Percentiles rank a stretch among this genome's conserved stretches.
phyloP scores from a whole-genome alignment of 1,140 invertebrate species.

The Caerostris extrusa region DNA sequence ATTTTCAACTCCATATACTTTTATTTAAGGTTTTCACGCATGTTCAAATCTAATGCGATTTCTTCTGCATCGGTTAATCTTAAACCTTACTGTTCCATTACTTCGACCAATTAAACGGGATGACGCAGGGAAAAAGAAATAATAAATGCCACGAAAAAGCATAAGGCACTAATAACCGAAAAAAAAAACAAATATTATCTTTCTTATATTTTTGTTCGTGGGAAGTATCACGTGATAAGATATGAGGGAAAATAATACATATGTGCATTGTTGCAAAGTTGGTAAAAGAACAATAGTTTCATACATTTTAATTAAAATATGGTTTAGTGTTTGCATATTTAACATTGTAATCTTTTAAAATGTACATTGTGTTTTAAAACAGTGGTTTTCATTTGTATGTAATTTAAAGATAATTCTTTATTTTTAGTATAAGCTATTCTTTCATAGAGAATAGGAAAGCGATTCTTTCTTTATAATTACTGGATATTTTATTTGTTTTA shows the following conservation, averaged over 20 bases:
- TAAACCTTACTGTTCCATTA: background rate
- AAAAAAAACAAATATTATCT: background rate
- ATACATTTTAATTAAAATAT: background rate
- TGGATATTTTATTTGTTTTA: too few relatives aligned
- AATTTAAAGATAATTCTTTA: too few relatives aligned
- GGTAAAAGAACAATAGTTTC: background rate
- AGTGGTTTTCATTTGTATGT: too few relatives aligned
- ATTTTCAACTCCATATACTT: conserved; percentile 36
- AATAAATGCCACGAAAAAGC: background rate
- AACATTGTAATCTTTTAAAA: background rate
- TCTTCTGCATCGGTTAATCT: background rate
- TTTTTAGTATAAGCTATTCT: too few relatives aligned
- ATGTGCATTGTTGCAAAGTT: background rate
- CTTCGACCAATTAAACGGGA: conserved; percentile 13
- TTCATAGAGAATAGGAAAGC: too few relatives aligned
- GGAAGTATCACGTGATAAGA: background rate
- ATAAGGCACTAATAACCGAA: background rate
- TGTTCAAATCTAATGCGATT: conserved; percentile 27
- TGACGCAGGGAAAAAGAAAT: background rate
- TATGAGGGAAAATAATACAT: background rate
- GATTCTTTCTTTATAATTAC: too few relatives aligned
- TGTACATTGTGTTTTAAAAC: too few relatives aligned
- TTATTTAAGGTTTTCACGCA: conserved; percentile 27
- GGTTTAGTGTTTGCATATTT: background rate
- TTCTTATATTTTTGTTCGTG: background rate